Conservation (phyloP, 2,797 vertebrate species). For the Notolabrus celidotus region DNA sequence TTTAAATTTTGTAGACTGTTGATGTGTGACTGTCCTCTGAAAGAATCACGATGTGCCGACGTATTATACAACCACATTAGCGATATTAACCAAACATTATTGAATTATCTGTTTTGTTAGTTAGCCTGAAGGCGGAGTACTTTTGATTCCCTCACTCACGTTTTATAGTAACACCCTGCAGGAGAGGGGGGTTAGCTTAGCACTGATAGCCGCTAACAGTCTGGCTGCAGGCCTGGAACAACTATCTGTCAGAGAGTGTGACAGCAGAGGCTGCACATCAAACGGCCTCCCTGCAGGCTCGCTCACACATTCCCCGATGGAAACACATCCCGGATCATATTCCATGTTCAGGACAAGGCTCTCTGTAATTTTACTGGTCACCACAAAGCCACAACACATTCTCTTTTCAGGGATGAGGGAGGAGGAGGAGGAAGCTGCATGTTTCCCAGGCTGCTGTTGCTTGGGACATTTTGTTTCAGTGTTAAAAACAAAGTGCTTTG, state of each 20-base stretch:
- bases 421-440: constrained; percentile 17
- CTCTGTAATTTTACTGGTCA: constrained; percentile 27
- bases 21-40: background rate
- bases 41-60: background rate
- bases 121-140: background rate
- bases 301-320: constrained; percentile 35
- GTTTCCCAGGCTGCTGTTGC: constrained; percentile 18
- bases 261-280: constrained; percentile 45
- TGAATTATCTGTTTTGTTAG: background rate
- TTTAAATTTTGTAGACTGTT: too few species aligned
- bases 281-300: constrained; percentile 38
- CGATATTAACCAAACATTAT: background rate
- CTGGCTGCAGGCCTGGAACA: constrained; percentile 51
- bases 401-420: constrained; percentile 22
- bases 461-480: background rate
- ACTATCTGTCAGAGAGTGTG: constrained; percentile 44
- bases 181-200: background rate
- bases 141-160: constrained; percentile 3
- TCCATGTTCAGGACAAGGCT: constrained; percentile 31
- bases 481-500: background rate
- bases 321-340: constrained; percentile 53
- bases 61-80: background rate
- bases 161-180: constrained; percentile 8
- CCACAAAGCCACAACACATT: constrained; percentile 51
- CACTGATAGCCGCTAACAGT: constrained; percentile 19